These are phyloP conservation scores for Sciurus carolinensis DNA, from an alignment of 2,797 vertebrate genomes.

Conservation along the genomic window DNA sequence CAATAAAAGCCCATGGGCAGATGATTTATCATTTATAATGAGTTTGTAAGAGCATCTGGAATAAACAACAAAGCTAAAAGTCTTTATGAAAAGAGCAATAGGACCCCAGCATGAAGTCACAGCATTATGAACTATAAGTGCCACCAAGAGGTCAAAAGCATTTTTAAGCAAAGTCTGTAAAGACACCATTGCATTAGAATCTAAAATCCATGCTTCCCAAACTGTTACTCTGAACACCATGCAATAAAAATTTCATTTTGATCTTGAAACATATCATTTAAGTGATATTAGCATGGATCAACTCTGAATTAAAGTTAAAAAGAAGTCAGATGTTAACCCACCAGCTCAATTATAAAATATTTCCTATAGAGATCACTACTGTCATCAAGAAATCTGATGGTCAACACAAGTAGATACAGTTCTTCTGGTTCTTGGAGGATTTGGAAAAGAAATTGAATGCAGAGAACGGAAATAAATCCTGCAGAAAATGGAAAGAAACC, in stretches of 20 bases:
- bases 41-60: background rate
- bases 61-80: background rate
- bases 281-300: slow-evolving; percentile 28
- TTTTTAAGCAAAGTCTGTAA: slow-evolving; percentile 36
- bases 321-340: slow-evolving; percentile 69
- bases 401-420: slow-evolving; percentile 1
- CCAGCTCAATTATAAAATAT: slow-evolving; percentile 66
- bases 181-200: slow-evolving; percentile 8
- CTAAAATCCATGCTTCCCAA: background rate
- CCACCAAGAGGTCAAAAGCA: background rate
- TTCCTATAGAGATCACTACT: slow-evolving; percentile 17
- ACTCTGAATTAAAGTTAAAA: slow-evolving; percentile 69
- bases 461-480: slow-evolving; percentile 51
- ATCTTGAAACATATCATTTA: slow-evolving; percentile 61
- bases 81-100: background rate
- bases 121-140: background rate
- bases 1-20: background rate
- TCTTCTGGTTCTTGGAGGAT: slow-evolving; percentile 65
- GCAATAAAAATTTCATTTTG: slow-evolving; percentile 50
- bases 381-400: slow-evolving; percentile 72
- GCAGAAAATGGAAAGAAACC: slow-evolving; percentile 51
- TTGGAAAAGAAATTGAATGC: background rate
- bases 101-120: background rate
- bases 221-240: background rate
- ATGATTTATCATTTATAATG: background rate